Conservation (phyloP, 2,113 vertebrate genomes). For the Menura novaehollandiae region DNA sequence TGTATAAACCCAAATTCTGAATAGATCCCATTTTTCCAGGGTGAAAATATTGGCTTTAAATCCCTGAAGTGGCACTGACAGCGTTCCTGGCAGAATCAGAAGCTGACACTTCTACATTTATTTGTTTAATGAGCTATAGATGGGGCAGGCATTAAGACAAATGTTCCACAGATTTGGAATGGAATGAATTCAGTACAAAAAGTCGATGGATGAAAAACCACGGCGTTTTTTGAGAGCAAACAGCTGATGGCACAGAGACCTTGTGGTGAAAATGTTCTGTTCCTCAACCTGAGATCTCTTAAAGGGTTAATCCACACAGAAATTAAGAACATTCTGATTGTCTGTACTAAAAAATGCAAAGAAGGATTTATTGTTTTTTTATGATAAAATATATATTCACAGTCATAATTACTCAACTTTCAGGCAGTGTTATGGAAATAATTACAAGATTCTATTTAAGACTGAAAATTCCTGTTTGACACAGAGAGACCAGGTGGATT, state of each 20-base stretch:
- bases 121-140: neutral
- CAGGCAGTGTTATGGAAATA: neutral
- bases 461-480: neutral
- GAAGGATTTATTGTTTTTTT: neutral
- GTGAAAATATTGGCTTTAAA: neutral
- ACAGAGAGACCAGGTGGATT: neutral
- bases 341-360: neutral
- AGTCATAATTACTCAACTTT: neutral
- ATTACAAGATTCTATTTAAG: neutral
- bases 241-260: neutral
- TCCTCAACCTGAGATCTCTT: neutral
- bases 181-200: neutral
- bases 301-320: neutral
- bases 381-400: neutral
- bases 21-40: neutral
- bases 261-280: neutral
- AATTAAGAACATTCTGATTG: neutral
- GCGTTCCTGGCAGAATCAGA: neutral
- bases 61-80: neutral
- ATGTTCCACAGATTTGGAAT: neutral
- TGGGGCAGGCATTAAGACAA: neutral
- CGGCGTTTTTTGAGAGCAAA: neutral
- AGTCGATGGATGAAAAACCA: neutral
- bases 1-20: neutral
- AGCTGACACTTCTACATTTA: neutral